A percentile compares a stretch with the other conserved stretches of the same genome.
Evolutionary conservation across 2,113 vertebrate species (phyloP).

Genomic region (Zapus hudsonius): DNA sequence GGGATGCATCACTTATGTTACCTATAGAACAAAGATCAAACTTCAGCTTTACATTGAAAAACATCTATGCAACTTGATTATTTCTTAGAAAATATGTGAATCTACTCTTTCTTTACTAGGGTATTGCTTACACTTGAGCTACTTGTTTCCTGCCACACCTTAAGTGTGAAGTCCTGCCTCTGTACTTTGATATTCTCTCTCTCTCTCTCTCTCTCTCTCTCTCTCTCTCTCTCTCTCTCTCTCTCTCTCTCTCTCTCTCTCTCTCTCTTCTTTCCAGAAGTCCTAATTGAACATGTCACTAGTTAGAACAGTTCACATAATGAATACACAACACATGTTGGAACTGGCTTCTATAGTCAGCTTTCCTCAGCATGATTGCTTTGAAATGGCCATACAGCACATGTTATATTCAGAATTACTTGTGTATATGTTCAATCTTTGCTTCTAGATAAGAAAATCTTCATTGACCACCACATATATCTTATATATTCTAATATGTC

Average conservation of each 20-base stretch:
- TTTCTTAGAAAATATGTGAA: background rate
- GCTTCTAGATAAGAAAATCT: background rate
- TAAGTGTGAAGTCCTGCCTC: background rate
- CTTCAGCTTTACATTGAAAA: background rate
- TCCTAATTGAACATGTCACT: background rate
- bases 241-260: too few species aligned
- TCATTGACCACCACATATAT: background rate
- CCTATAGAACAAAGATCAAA: background rate
- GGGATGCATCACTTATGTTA: background rate
- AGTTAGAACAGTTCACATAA: background rate
- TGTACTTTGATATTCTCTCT: background rate
- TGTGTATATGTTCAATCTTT: background rate
- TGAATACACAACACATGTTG: background rate
- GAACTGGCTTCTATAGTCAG: background rate
- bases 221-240: too few species aligned
- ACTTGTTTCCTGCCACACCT: background rate
- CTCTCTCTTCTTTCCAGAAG: background rate
- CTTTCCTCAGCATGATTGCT: background rate
- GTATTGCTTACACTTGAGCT: background rate
- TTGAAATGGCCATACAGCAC: background rate
- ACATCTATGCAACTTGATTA: background rate
- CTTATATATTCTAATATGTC: background rate
- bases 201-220: too few species aligned
- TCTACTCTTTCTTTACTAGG: background rate
- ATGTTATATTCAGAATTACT: background rate